phyloP scores from a whole-genome alignment of 2,888 invertebrate genomes.

The Argyra leucocephala region DNA sequence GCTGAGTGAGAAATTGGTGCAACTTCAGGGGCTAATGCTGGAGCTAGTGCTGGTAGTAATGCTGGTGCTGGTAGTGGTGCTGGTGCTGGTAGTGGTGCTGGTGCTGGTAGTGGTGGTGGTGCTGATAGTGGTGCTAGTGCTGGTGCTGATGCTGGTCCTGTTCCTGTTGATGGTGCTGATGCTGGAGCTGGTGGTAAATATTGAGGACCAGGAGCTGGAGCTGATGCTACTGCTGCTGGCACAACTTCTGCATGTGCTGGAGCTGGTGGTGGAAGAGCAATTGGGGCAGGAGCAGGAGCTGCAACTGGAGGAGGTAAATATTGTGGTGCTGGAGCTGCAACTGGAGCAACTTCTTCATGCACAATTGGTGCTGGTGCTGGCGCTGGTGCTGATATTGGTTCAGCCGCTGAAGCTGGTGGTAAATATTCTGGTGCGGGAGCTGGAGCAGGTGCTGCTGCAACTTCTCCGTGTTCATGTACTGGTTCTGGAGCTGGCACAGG shows the following conservation, averaged over 20 bases:
- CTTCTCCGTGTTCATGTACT: too few species aligned
- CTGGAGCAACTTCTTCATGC: too few species aligned
- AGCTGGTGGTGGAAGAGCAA: too few species aligned
- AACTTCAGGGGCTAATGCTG: not conserved
- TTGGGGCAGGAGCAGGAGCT: not conserved
- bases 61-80: not conserved
- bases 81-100: not conserved
- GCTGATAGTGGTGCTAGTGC: not conserved
- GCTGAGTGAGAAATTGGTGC: not conserved
- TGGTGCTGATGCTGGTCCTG: not conserved
- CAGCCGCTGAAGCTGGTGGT: not conserved
- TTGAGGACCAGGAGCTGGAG: too few species aligned
- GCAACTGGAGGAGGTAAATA: too few species aligned
- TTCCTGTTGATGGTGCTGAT: not conserved
- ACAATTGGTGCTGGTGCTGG: too few species aligned
- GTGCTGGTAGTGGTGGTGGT: not conserved
- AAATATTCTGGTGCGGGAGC: not conserved
- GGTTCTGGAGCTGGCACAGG: too few species aligned
- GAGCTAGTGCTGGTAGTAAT: not conserved
- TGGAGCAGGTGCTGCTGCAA: not conserved
- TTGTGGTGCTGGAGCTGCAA: not conserved
- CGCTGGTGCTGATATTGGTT: too few species aligned
- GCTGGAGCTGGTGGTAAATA: not conserved
- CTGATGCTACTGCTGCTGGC: not conserved
- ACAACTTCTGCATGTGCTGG: too few species aligned